Percentiles rank a stretch among this genome's conserved stretches.
Conservation (phyloP, 2,888 invertebrate species). For the Tenodera sinensis region DNA sequence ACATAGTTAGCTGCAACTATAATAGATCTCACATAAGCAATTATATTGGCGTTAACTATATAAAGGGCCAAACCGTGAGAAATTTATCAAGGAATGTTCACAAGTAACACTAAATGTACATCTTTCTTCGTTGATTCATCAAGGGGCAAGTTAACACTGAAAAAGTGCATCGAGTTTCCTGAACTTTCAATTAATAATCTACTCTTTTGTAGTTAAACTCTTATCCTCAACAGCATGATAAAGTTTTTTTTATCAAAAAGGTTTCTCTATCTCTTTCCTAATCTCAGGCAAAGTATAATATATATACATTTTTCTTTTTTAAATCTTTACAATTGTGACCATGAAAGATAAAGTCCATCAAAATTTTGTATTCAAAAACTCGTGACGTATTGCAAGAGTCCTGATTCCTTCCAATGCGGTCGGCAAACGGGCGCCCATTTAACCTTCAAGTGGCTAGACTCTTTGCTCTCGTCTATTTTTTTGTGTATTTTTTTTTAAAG, state of each 20-base stretch:
- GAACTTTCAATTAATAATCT: conserved; percentile 35
- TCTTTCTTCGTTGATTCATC: conserved; percentile 35
- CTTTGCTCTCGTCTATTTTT: background rate
- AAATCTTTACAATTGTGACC: conserved; percentile 35
- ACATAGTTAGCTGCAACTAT: conserved; percentile 34
- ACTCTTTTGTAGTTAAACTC: conserved; percentile 35
- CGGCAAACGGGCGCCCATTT: background rate
- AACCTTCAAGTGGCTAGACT: background rate
- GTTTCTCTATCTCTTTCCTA: conserved; percentile 37
- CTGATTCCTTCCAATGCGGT: conserved; percentile 30
- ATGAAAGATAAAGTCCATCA: conserved; percentile 36
- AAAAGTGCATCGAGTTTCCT: conserved; percentile 35
- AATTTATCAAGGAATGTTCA: conserved; percentile 35
- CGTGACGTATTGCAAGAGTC: conserved; percentile 33
- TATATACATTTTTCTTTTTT: conserved; percentile 35
- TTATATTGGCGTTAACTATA: conserved; percentile 34
- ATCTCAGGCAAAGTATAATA: conserved; percentile 37
- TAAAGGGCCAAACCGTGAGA: conserved; percentile 34
- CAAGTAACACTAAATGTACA: conserved; percentile 36
- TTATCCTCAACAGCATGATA: conserved; percentile 37
- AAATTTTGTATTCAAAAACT: conserved; percentile 36
- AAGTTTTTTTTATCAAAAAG: conserved; percentile 36
- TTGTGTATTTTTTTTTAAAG: background rate
- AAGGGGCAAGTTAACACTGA: conserved; percentile 35
- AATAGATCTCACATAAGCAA: conserved; percentile 35